Conservation (phyloP, 2,113 vertebrate genomes). For the Corythornis vintsioides region DNA sequence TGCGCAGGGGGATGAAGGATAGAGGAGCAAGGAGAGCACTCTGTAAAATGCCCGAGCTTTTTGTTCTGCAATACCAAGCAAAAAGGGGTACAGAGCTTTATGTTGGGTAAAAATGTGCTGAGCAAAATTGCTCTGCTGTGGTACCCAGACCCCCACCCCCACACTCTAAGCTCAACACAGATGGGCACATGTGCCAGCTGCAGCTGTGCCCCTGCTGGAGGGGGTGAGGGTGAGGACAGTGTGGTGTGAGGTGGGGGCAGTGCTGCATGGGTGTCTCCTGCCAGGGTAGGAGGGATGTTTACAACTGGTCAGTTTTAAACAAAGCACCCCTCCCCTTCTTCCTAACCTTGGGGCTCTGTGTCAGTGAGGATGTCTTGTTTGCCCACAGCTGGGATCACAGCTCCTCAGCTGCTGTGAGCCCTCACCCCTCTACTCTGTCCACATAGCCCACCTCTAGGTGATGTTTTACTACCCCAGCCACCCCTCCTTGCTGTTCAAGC, state of each 20-base stretch:
- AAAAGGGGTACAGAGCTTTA: too few species aligned
- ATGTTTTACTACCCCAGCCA: neutral
- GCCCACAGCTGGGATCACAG: neutral
- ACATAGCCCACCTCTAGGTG: neutral
- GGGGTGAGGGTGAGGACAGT: too few species aligned
- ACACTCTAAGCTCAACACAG: too few species aligned
- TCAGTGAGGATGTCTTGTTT: neutral
- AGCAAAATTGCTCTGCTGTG: neutral
- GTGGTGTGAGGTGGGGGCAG: too few species aligned
- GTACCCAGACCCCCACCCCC: fast-evolving
- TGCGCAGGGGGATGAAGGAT: neutral
- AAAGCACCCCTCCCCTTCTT: neutral
- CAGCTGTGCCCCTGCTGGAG: neutral
- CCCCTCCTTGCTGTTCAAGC: too few species aligned
- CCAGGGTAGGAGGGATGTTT: too few species aligned
- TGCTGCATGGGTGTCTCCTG: neutral
- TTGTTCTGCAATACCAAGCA: neutral
- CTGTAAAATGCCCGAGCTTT: neutral
- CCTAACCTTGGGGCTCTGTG: neutral
- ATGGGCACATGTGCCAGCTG: too few species aligned
- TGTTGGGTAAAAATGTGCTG: neutral
- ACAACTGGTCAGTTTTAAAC: neutral
- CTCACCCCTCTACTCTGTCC: neutral
- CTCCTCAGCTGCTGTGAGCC: too few species aligned
- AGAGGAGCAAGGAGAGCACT: neutral